Conservation (phyloP, 2,113 vertebrate genomes). For the Formicarius rufipectus region DNA sequence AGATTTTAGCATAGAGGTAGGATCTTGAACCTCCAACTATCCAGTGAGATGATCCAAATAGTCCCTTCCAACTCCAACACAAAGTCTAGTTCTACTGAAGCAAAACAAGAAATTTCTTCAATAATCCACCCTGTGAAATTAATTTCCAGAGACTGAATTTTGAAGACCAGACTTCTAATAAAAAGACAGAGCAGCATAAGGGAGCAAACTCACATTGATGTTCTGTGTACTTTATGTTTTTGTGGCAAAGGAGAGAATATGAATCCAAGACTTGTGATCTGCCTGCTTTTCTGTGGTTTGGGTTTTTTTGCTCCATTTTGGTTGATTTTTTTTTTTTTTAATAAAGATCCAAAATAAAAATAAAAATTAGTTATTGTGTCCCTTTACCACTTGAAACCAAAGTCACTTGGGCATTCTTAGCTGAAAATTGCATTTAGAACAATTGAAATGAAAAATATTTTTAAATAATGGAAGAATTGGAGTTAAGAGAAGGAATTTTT, state of each 20-base stretch:
- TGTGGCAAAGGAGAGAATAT: background rate
- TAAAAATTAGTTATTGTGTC: background rate
- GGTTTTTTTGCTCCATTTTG: background rate
- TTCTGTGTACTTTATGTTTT: background rate
- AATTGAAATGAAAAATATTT: constrained; percentile 30
- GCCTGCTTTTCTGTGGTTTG: background rate
- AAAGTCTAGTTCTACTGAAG: background rate
- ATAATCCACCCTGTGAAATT: background rate
- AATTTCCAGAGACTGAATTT: background rate
- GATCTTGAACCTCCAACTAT: background rate
- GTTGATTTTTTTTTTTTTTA: background rate
- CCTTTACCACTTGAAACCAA: background rate
- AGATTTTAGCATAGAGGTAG: background rate
- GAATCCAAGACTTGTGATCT: background rate
- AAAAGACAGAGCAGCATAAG: background rate
- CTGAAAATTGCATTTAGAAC: background rate
- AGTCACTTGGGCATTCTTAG: background rate
- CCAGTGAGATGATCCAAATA: background rate
- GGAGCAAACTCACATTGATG: background rate
- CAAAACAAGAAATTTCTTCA: background rate
- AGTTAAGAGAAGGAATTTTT: background rate
- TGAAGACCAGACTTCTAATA: background rate
- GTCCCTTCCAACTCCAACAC: background rate
- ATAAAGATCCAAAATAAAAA: background rate
- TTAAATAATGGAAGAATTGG: constrained; percentile 17